phyloP scores from a whole-genome alignment of 2,888 invertebrate species.

The Meandrusa payeni region DNA sequence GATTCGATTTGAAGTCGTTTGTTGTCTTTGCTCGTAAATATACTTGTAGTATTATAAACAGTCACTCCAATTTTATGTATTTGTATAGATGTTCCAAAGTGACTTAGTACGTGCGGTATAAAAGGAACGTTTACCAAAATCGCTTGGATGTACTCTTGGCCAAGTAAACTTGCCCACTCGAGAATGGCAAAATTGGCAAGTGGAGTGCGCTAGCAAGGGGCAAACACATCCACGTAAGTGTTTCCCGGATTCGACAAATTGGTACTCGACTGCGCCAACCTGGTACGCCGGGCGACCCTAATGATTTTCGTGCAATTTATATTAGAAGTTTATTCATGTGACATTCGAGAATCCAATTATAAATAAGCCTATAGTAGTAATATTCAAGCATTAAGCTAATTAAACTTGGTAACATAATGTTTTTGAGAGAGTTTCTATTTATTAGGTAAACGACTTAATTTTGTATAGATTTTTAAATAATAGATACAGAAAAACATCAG shows the following conservation, averaged over 20 bases:
- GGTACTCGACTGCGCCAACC: conserved; percentile 45
- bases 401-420: no score
- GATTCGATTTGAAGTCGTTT: no score
- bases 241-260: conserved; percentile 64
- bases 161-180: conserved; percentile 41
- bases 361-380: no score
- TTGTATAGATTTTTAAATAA: no score
- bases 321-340: background rate
- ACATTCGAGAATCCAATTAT: conserved; percentile 8
- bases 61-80: no score
- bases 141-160: conserved; percentile 30
- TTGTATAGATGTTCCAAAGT: background rate
- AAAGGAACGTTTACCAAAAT: conserved; percentile 13
- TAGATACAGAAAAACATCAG: no score
- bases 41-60: no score
- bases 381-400: no score
- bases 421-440: no score
- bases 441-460: no score
- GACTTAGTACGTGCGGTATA: background rate
- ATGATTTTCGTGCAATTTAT: conserved; percentile 10
- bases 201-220: conserved; percentile 46
- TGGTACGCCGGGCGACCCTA: conserved; percentile 25
- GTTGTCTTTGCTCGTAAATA: no score
- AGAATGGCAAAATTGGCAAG: conserved; percentile 61
- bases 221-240: conserved; percentile 62